Evolutionary conservation across 2,888 invertebrate genomes (phyloP), one percentile per base, ranked within the genome.

Genomic region (Synergus umbraculus): DNA sequence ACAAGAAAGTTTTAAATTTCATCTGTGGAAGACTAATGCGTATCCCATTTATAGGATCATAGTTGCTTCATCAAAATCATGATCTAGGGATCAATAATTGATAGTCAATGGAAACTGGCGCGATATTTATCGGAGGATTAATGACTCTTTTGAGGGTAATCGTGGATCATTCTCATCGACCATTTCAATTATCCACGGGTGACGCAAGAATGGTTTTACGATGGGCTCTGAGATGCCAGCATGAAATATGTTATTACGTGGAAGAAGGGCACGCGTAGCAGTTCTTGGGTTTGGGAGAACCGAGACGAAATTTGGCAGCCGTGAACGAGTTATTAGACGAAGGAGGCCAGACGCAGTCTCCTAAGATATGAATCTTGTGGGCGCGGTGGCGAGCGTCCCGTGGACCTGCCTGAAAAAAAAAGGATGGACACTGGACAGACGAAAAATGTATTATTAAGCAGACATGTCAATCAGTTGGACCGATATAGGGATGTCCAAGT

Each of bases 251-350:
- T 37, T 54, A 73, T 73, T 69, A 69, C 69, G 46, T 15, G 54
- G 54, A 54, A 54, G 37, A 73, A 73, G 73, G 73, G 73, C 73
- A 73, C 54, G 29, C 46, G 37, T 49, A 49, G n/a, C 69, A 73
- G 37, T 63, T 67, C 12, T 43, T 44, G 43, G 44, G 66, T 60
- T 29, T 29, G 60, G 76, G 41, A 65, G 65, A 65, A 78, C 77
- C 81, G 79, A 76, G 80, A 79, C 83, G 76, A 83, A 83, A 83
- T 83, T 83, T 73, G 82, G 79, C 83, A 79, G 81, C 81, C 80
- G 82, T 82, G 82, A 82, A 83, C 79, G 82, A 83, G 83, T 83
- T 83, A 83, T 82, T 83, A 73, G 73, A 58, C 15, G 37, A 73
- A 37, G 37, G n/a, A 18, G 37, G 15, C 49, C 54, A 73, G 73